Evolutionary conservation across 2,888 invertebrate genomes (phyloP).

Genomic region (Dolichomitus sp.): DNA sequence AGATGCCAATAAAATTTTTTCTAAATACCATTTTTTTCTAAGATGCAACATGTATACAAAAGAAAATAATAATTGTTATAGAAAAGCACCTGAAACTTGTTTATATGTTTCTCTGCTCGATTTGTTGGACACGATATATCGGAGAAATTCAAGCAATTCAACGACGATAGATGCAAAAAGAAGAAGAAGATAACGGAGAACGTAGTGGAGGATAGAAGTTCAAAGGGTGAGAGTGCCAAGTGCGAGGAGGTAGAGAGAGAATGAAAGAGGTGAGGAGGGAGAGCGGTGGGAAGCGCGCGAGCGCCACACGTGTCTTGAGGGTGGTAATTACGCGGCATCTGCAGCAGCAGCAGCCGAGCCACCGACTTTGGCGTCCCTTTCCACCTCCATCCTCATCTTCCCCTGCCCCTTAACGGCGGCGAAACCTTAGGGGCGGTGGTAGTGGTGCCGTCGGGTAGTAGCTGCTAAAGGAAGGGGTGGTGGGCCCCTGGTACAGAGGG

Average conservation of each 20-base stretch:
- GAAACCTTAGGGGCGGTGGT: slow-evolving; percentile 69
- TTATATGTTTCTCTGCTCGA: not conserved
- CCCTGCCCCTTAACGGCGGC: slow-evolving; percentile 78
- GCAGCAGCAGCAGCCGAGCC: slow-evolving; percentile 80
- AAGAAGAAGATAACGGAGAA: slow-evolving; percentile 14
- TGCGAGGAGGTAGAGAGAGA: slow-evolving; percentile 64
- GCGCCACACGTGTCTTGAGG: slow-evolving; percentile 86
- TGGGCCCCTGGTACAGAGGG: slow-evolving; percentile 70
- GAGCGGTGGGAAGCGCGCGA: slow-evolving; percentile 78
- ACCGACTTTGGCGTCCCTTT: slow-evolving; percentile 71
- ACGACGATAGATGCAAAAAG: slow-evolving; percentile 33
- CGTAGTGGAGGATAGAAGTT: slow-evolving; percentile 37
- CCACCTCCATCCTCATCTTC: slow-evolving; percentile 79
- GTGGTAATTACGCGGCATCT: slow-evolving; percentile 86
- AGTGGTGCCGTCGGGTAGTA: slow-evolving; percentile 69
- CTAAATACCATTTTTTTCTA: no score
- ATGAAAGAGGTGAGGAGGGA: slow-evolving; percentile 60
- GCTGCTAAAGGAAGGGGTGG: slow-evolving; percentile 76
- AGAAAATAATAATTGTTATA: not conserved
- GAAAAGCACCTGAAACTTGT: not conserved
- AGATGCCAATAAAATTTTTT: not conserved
- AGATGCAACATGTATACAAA: not conserved
- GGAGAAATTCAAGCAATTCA: slow-evolving; percentile 12
- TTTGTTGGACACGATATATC: not conserved
- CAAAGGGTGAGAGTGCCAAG: slow-evolving; percentile 56